Evolutionary conservation across 2,888 invertebrate species (phyloP).

Genomic region (Keiferia lycopersicella): DNA sequence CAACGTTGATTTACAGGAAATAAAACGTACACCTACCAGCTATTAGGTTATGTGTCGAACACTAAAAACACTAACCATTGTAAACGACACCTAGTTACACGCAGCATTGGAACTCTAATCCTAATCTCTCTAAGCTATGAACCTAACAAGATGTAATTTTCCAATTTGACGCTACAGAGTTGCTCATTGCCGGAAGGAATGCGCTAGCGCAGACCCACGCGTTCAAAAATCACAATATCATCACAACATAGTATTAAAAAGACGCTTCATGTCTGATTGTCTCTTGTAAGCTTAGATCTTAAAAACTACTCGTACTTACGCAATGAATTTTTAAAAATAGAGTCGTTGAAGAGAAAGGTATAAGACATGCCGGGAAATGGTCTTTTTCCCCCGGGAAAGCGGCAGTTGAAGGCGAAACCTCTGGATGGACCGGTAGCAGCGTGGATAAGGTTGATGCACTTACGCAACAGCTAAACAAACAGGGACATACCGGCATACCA

Average conservation of each 20-base stretch:
- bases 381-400: too few relatives aligned
- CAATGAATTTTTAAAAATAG: too few relatives aligned
- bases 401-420: neutral
- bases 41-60: too few relatives aligned
- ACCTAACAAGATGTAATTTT: conserved; percentile 17
- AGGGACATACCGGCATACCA: conserved; percentile 28
- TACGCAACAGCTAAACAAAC: conserved; percentile 49
- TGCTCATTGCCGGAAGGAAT: conserved; percentile 9
- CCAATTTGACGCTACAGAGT: conserved; percentile 4
- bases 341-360: too few relatives aligned
- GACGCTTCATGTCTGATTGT: too few relatives aligned
- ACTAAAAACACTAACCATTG: too few relatives aligned
- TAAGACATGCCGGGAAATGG: too few relatives aligned
- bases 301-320: too few relatives aligned
- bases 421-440: neutral
- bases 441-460: conserved; percentile 29
- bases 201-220: conserved; percentile 13
- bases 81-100: neutral
- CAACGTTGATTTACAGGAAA: neutral
- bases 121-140: neutral
- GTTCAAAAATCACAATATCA: conserved; percentile 6
- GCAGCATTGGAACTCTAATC: conserved; percentile 2
- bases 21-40: neutral
- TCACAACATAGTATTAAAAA: neutral
- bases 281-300: too few relatives aligned